These are phyloP conservation scores for Andrena haemorrhoa DNA, from an alignment of 2,888 invertebrate genomes.

Conservation along the genomic window DNA sequence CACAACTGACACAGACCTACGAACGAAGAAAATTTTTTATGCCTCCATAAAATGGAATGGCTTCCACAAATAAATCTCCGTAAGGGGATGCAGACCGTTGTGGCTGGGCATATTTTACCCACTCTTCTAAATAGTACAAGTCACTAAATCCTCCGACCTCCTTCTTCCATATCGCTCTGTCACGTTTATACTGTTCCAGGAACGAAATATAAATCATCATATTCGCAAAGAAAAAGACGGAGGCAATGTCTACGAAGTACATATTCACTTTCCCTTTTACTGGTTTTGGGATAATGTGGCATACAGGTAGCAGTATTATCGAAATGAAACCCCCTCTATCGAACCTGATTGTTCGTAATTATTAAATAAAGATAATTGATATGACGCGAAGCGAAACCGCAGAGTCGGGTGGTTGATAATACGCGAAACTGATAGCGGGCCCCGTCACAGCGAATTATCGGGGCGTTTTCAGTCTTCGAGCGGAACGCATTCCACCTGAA, in stretches of 20 bases:
- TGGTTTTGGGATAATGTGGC: background rate
- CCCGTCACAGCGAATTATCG: slow-evolving; percentile 16
- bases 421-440: slow-evolving; percentile 20
- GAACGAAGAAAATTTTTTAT: background rate
- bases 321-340: slow-evolving; percentile 6
- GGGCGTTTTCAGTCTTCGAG: background rate
- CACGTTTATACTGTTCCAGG: no score
- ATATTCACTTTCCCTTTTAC: background rate
- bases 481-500: slow-evolving; percentile 12
- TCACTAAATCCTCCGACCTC: background rate
- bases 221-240: no score
- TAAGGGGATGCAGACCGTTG: background rate
- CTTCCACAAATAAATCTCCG: background rate
- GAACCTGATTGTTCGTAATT: slow-evolving; percentile 36
- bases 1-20: background rate
- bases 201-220: no score
- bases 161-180: no score
- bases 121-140: background rate
- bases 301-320: background rate
- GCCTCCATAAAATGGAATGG: slow-evolving; percentile 1
- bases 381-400: slow-evolving; percentile 31
- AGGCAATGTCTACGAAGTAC: background rate
- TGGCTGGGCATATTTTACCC: background rate
- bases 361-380: slow-evolving; percentile 56
- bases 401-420: slow-evolving; percentile 24